Evolutionary conservation across 2,113 vertebrate genomes (phyloP).

Genomic region (Sinosuthora webbiana): DNA sequence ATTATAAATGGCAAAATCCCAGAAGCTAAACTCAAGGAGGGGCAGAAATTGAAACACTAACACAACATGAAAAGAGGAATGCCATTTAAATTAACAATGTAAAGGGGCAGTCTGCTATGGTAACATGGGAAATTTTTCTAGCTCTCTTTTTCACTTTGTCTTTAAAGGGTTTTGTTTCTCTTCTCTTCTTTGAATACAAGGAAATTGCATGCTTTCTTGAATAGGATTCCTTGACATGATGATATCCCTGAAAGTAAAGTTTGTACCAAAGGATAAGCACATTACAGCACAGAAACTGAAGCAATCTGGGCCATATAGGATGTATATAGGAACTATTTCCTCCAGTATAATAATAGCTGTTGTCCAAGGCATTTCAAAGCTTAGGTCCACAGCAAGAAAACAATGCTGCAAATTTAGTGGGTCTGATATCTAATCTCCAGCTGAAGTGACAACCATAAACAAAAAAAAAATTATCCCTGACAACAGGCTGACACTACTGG

Average conservation of each 20-base stretch:
- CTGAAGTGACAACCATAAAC: constrained; percentile 6
- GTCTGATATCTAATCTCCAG: neutral
- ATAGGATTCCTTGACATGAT: neutral
- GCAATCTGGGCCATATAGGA: neutral
- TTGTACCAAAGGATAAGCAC: neutral
- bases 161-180: neutral
- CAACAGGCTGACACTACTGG: neutral
- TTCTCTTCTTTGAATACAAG: too few relatives aligned
- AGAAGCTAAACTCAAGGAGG: neutral
- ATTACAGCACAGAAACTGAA: neutral
- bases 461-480: neutral
- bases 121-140: neutral
- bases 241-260: neutral
- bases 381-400: neutral
- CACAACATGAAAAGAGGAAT: neutral
- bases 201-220: neutral
- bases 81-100: neutral
- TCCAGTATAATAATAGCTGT: neutral
- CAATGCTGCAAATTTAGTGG: neutral
- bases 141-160: neutral
- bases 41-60: neutral
- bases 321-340: neutral
- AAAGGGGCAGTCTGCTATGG: neutral
- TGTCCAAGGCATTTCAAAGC: neutral
- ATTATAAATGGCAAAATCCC: constrained; percentile 18